These are phyloP conservation scores for Galbula dea DNA, from an alignment of 2,113 vertebrate species.

Conservation along the genomic window DNA sequence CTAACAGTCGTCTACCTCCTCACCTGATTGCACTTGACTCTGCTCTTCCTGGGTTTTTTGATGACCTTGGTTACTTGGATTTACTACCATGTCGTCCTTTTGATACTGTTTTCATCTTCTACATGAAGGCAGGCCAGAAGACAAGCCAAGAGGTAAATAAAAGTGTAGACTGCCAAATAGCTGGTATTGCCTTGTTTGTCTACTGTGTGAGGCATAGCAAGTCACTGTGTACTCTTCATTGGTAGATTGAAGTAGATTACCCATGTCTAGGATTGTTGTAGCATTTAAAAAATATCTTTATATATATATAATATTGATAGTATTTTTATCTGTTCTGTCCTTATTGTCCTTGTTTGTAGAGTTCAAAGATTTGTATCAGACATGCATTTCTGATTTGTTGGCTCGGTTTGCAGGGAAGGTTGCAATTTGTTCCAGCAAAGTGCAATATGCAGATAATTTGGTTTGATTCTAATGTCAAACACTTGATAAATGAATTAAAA, in stretches of 20 bases:
- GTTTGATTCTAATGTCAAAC: not conserved
- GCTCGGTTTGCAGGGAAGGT: not conserved
- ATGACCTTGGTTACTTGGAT: constrained; percentile 93
- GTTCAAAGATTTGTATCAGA: not conserved
- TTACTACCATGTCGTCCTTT: constrained; percentile 92
- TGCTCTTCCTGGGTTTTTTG: constrained; percentile 89
- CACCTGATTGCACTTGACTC: constrained; percentile 94
- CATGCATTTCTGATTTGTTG: not conserved
- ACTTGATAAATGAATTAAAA: not conserved
- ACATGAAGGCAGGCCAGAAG: constrained; percentile 94
- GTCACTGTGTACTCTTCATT: not conserved
- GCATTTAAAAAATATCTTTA: no score
- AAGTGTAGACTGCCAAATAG: not conserved
- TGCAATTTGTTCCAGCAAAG: not conserved
- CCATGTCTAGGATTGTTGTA: not conserved
- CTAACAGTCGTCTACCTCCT: constrained; percentile 95
- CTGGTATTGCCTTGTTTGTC: not conserved
- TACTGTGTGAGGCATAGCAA: not conserved
- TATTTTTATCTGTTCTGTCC: not conserved
- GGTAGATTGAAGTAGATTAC: not conserved
- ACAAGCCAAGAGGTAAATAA: constrained; percentile 87
- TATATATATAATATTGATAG: not conserved
- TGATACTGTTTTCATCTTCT: constrained; percentile 96
- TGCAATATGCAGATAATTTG: not conserved
- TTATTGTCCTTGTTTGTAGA: not conserved